phyloP scores from a whole-genome alignment of 2,797 vertebrate species.

The Brotogeris chrysoptera region DNA sequence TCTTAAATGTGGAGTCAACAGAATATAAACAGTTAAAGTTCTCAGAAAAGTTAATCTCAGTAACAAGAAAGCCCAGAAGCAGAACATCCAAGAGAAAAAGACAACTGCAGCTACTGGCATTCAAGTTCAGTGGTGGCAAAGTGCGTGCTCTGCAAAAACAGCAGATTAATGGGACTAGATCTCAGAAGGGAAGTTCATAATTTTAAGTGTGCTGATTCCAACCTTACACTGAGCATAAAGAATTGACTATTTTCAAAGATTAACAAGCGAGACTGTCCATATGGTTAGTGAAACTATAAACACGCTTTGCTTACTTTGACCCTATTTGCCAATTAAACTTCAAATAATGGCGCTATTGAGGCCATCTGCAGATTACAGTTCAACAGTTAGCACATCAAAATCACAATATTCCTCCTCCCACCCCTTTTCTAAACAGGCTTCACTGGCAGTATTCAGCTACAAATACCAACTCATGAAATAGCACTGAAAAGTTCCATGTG shows the following conservation, averaged over 20 bases:
- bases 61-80: background rate
- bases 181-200: background rate
- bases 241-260: background rate
- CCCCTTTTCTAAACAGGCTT: background rate
- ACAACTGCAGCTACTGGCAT: background rate
- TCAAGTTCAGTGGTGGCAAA: background rate
- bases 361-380: background rate
- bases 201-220: background rate
- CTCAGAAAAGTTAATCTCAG: background rate
- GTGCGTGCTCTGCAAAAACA: background rate
- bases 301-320: background rate
- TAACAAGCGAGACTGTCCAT: background rate
- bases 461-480: background rate
- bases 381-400: background rate
- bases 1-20: background rate
- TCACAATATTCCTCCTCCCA: background rate
- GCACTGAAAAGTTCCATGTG: background rate
- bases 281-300: background rate
- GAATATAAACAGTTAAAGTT: background rate
- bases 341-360: background rate
- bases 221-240: background rate
- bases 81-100: background rate
- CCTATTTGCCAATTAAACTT: background rate
- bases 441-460: background rate
- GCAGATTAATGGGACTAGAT: background rate